phyloP scores from a whole-genome alignment of 2,888 invertebrate species.

The Imbricaverruca yamaguchii region DNA sequence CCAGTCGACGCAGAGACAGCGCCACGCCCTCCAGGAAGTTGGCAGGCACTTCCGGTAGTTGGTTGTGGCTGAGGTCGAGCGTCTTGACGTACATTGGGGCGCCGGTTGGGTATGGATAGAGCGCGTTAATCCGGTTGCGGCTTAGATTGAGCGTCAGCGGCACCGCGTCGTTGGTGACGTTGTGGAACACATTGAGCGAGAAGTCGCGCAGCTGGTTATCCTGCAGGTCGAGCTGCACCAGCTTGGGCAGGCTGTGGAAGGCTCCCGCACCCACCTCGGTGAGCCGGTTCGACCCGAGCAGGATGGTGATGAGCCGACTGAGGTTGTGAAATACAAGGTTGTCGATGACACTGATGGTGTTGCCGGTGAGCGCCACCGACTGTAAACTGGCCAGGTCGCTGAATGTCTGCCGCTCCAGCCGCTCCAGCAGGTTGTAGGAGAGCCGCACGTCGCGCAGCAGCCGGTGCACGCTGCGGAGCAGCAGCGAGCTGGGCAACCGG shows the following conservation, averaged over 20 bases:
- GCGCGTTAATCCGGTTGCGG: conserved; percentile 53
- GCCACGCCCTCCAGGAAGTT: conserved; percentile 57
- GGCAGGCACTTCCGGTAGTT: conserved; percentile 54
- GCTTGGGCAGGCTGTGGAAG: conserved; percentile 64
- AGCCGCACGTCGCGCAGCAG: conserved; percentile 69
- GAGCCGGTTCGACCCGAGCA: conserved; percentile 74
- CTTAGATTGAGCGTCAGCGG: conserved; percentile 70
- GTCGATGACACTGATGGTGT: conserved; percentile 62
- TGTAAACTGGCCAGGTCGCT: conserved; percentile 61
- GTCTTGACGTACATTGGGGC: conserved; percentile 54
- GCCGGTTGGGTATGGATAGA: conserved; percentile 42
- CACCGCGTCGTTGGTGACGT: conserved; percentile 56
- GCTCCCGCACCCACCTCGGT: conserved; percentile 61
- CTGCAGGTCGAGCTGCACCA: conserved; percentile 71
- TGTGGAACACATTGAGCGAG: conserved; percentile 58
- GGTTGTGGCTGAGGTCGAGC: conserved; percentile 63
- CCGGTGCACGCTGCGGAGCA: conserved; percentile 60
- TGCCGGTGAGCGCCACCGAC: conserved; percentile 64
- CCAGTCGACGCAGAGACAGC: conserved; percentile 57
- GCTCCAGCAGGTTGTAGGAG: conserved; percentile 68
- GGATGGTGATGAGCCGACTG: conserved; percentile 68
- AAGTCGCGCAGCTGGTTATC: conserved; percentile 64
- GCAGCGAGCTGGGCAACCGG: conserved; percentile 58
- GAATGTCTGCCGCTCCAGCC: conserved; percentile 61
- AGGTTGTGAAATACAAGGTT: conserved; percentile 67